Conservation (phyloP, 2,888 invertebrate genomes). For the Acheta domesticus region DNA sequence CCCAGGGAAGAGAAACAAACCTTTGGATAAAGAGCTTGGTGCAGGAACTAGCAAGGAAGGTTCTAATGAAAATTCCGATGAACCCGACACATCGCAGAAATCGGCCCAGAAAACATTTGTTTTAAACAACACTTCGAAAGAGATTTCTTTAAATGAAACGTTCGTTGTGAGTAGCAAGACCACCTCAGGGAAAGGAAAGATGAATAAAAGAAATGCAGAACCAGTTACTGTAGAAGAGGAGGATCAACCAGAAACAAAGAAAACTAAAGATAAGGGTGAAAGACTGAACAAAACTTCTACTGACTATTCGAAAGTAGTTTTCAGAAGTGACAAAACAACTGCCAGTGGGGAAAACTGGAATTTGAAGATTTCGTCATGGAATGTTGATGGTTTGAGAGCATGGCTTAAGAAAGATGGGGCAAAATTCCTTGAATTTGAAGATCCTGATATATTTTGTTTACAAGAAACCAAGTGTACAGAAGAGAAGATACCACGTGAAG, state of each 20-base stretch:
- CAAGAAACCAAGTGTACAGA: conserved; percentile 86
- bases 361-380: conserved; percentile 91
- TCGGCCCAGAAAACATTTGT: too few species aligned
- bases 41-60: too few species aligned
- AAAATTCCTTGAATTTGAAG: conserved; percentile 70
- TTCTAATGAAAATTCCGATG: too few species aligned
- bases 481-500: conserved; percentile 76
- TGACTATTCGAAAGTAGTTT: conserved; percentile 60
- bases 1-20: too few species aligned
- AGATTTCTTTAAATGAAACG: too few species aligned
- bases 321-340: conserved; percentile 56
- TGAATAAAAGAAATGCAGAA: conserved; percentile 38
- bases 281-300: conserved; percentile 59
- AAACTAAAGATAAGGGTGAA: conserved; percentile 33
- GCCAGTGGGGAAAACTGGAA: conserved; percentile 65
- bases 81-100: too few species aligned
- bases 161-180: neutral
- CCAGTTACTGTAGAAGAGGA: conserved; percentile 39
- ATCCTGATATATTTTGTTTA: conserved; percentile 74
- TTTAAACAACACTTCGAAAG: too few species aligned
- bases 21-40: too few species aligned
- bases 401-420: conserved; percentile 77
- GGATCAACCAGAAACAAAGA: conserved; percentile 39
- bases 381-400: conserved; percentile 91
- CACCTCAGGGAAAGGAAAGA: neutral